Base-by-base conservation (phyloP, 2,888 invertebrate species). In the Lottia gigantea region DNA sequence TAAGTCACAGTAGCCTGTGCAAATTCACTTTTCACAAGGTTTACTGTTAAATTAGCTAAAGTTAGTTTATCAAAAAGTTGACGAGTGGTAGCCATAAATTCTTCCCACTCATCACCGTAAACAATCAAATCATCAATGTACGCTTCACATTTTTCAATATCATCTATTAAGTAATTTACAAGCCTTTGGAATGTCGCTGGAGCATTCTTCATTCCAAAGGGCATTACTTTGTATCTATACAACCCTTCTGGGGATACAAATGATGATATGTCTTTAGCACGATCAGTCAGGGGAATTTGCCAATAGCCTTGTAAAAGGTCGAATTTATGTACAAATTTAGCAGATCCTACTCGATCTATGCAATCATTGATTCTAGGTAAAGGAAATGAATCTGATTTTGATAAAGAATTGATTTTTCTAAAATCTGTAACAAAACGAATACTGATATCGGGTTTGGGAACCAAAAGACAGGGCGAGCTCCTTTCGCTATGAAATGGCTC, bases 341-440 rank as follows among this genome's bases (percentile, higher is more conserved):
- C 70, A 31, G 74, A 46, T 16, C 78, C 76, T 40, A 80, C 55
- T 26, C 70, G 73, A 40, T 81, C 78, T 31, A 80, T 82, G 25
- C 77, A 79, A 64, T 77, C 80, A 62, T 76, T 77, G 0, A 79
- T 71, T 61, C 78, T 47, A 12, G 79, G 75, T 6, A 79, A 74
- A 0, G 74, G 81, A 70, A 71, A 78, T 15, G 69, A 70, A 63
- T 82, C 78, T 0, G 75, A 61, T 74, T 79, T 80, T 12, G 75
- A 78, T 1, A 81, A 62, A 26, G 26, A 14, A 61, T 80, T 81
- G 0, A 80, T 76, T 63, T 78, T 77, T n/a, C 78, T 15, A 46
- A 64, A 76, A 64, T 80, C 78, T 14, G 76, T 77, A 68, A 75
- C 76, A 26, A 80, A 49, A 45, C 78, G 12, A 49, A 65, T 74